phyloP scores from a whole-genome alignment of 2,113 vertebrate genomes.

The Peromyscus maniculatus region DNA sequence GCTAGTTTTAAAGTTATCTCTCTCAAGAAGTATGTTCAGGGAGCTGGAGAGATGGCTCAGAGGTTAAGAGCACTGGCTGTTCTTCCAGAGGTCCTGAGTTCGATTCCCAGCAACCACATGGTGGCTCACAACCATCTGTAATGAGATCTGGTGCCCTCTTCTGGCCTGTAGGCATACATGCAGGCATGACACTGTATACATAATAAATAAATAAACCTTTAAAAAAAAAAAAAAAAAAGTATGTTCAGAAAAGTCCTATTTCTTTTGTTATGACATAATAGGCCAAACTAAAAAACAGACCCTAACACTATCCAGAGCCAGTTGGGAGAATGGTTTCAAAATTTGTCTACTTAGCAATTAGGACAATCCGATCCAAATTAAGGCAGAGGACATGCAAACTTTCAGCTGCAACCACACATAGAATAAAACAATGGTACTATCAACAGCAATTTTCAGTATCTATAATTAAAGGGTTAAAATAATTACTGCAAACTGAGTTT shows the following conservation, averaged over 20 bases:
- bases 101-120: too few relatives aligned
- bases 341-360: slow-evolving; percentile 55
- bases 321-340: slow-evolving; percentile 35
- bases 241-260: slow-evolving; percentile 15
- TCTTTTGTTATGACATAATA: slow-evolving; percentile 28
- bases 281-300: not conserved
- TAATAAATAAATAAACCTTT: too few relatives aligned
- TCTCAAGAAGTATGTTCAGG: slow-evolving; percentile 25
- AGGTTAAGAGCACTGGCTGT: too few relatives aligned
- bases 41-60: too few relatives aligned
- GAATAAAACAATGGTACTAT: slow-evolving; percentile 53
- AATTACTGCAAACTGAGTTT: slow-evolving; percentile 21
- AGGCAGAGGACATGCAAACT: not conserved
- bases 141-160: too few relatives aligned
- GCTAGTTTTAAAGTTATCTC: not conserved
- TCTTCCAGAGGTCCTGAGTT: too few relatives aligned
- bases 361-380: slow-evolving; percentile 50
- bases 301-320: slow-evolving; percentile 32
- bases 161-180: too few relatives aligned
- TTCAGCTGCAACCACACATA: slow-evolving; percentile 19
- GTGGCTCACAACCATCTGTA: too few relatives aligned
- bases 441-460: slow-evolving; percentile 37
- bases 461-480: slow-evolving; percentile 47
- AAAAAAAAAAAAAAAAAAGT: not conserved
- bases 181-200: too few relatives aligned